phyloP scores from a whole-genome alignment of 2,113 vertebrate species.

The Lepidothrix coronata region DNA sequence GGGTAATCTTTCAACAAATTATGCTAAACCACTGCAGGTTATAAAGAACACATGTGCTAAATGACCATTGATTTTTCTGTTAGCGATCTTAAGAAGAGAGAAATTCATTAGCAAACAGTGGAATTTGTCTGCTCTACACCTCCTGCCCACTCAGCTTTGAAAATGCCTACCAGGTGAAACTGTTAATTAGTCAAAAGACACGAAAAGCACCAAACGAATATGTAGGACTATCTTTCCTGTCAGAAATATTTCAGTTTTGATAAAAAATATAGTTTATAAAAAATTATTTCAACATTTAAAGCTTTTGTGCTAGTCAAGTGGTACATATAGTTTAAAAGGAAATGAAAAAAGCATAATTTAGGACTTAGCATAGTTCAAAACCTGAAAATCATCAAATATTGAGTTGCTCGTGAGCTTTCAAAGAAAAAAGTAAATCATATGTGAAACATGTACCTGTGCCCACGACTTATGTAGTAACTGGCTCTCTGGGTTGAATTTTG shows the following conservation, averaged over 20 bases:
- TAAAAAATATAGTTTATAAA: not conserved
- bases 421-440: not conserved
- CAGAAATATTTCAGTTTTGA: not conserved
- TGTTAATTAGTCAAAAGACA: conserved; percentile 28
- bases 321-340: not conserved
- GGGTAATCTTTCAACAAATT: conserved; percentile 21
- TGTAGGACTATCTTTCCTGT: not conserved
- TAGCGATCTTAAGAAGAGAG: not conserved
- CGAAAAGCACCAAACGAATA: not conserved
- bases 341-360: not conserved
- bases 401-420: not conserved
- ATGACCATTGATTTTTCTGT: conserved; percentile 31
- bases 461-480: rapidly evolving
- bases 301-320: not conserved
- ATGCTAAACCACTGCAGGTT: not conserved
- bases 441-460: not conserved
- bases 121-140: not conserved
- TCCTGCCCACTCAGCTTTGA: conserved; percentile 27
- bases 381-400: not conserved
- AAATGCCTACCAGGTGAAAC: conserved; percentile 26
- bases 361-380: not conserved
- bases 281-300: not conserved
- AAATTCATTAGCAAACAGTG: conserved; percentile 45
- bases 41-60: not conserved
- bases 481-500: not conserved